Base-by-base conservation (phyloP, 2,797 vertebrate genomes). In the Siniperca obscura region DNA sequence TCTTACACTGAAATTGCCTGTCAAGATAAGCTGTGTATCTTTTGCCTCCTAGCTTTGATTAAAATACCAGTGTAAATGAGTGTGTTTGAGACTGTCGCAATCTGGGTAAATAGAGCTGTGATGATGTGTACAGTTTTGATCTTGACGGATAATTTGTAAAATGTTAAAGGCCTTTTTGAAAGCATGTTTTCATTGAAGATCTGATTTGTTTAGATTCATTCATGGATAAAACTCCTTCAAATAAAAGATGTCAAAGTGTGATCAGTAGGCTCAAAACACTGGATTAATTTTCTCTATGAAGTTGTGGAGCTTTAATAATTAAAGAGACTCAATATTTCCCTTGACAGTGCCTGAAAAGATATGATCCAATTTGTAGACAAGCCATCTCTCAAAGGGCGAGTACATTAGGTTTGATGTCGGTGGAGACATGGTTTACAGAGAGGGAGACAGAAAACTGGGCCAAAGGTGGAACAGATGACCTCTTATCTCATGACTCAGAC, bases 381-480 rank as follows among this genome's bases (percentile, higher is more conserved):
- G 69, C 19, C 36, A 46, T 72, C 52, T 69, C 59, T 78, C 30
- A 70, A 72, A 86, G 38, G 50, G 9, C 3, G 2, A 57, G 56
- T 59, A 61, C 76, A 75, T 30, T n/a, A 57, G 59, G n/a, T 40
- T 56, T 76, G 52, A 74, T 60, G 77, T 50, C 38, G 80, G 10
- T 16, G 11, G 17, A 71, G 34, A 68, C 57, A 48, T 62, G 57
- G 55, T 72, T 78, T 14, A 61, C 40, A 57, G n/a, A 34, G 42
- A 75, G 38, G 22, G 38, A 64, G 52, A 68, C 7, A 60, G 50
- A 64, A 84, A 90, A 88, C 68, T 87, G 67, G 90, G 86, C 38
- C 69, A 93, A 89, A 94, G 88, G 87, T 92, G 57, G 16, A 22
- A 64, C 64, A 73, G 81, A 70, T 80, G 79, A 87, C 77, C 84